Conservation (phyloP, 1,140 invertebrate genomes). For the Phthorimaea operculella region DNA sequence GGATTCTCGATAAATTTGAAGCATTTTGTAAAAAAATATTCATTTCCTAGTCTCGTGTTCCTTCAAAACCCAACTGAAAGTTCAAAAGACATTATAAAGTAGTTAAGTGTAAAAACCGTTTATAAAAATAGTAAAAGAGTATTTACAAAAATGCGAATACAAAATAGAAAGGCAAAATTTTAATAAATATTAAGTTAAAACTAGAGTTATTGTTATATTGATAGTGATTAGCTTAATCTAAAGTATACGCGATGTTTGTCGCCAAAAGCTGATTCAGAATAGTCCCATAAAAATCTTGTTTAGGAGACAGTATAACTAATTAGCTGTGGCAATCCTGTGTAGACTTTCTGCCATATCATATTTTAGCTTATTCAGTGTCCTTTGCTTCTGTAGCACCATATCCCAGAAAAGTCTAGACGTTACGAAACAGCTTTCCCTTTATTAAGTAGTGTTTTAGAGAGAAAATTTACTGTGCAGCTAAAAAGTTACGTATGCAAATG, state of each 20-base stretch:
- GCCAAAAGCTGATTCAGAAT: constrained; percentile 41
- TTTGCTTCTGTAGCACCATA: too few relatives aligned
- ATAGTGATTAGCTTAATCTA: background rate
- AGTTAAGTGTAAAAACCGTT: background rate
- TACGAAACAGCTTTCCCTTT: too few relatives aligned
- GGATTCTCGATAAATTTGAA: too few relatives aligned
- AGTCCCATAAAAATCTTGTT: constrained; percentile 43
- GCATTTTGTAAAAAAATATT: too few relatives aligned
- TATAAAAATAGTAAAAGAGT: background rate
- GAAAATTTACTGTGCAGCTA: too few relatives aligned
- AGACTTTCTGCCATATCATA: too few relatives aligned
- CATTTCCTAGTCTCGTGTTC: constrained; percentile 22
- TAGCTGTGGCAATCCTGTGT: too few relatives aligned
- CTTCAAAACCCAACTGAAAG: constrained; percentile 65
- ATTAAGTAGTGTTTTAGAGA: too few relatives aligned
- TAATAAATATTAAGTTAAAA: background rate
- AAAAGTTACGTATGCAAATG: too few relatives aligned
- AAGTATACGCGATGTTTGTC: background rate
- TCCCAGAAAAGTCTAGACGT: too few relatives aligned
- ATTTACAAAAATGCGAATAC: background rate
- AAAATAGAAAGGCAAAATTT: background rate
- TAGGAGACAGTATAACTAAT: too few relatives aligned
- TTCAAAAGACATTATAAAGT: constrained; percentile 25
- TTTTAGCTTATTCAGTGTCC: too few relatives aligned
- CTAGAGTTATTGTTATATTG: background rate